phyloP scores from a whole-genome alignment of 2,888 invertebrate genomes.

The Drosophila kokeensis region DNA sequence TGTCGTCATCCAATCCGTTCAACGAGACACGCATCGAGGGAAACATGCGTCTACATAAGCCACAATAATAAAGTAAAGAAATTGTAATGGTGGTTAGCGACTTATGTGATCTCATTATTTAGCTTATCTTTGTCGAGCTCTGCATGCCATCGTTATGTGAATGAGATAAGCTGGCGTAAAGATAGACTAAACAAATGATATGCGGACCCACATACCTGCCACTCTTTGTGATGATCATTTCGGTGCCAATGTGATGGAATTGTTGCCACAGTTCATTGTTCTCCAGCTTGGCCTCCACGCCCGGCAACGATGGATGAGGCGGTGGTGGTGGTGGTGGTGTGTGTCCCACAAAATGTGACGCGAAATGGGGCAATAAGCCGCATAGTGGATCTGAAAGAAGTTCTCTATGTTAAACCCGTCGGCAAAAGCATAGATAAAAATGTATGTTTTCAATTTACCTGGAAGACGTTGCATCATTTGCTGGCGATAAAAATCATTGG shows the following conservation, averaged over 20 bases:
- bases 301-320: conserved; percentile 75
- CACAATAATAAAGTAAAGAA: conserved; percentile 58
- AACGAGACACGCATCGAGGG: conserved; percentile 92
- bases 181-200: conserved; percentile 41
- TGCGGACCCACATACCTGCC: conserved; percentile 88
- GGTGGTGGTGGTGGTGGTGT: conserved; percentile 70
- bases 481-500: conserved; percentile 83
- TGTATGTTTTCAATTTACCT: conserved; percentile 61
- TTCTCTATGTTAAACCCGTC: conserved; percentile 31
- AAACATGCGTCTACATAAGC: conserved; percentile 92
- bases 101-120: conserved; percentile 32
- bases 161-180: conserved; percentile 39
- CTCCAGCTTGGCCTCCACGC: conserved; percentile 87
- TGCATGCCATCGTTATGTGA: conserved; percentile 40
- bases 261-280: conserved; percentile 90
- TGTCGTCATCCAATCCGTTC: conserved; percentile 91
- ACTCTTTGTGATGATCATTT: conserved; percentile 92
- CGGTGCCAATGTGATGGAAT: conserved; percentile 90
- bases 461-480: conserved; percentile 84
- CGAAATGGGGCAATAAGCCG: conserved; percentile 75
- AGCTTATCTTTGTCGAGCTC: conserved; percentile 53
- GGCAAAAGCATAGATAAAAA: conserved; percentile 22
- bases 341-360: conserved; percentile 61
- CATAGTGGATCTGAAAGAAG: conserved; percentile 75
- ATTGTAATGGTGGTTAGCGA: conserved; percentile 39